Percentiles rank a stretch among this genome's conserved stretches.
Conservation (phyloP, 1,140 invertebrate species). For the Chrysomallon squamiferum region DNA sequence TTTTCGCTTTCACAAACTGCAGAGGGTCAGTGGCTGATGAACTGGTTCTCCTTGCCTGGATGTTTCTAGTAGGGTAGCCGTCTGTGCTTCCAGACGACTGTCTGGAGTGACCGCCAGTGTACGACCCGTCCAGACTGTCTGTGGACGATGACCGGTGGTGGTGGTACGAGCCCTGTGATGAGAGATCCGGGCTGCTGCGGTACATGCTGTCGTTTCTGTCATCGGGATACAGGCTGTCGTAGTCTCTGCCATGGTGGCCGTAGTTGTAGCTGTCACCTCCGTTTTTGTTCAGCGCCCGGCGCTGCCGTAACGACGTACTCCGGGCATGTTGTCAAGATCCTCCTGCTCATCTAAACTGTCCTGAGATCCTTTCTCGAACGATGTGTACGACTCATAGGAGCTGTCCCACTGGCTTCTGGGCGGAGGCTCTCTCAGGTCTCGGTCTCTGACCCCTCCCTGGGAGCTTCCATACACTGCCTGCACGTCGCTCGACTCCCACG, state of each 20-base stretch:
- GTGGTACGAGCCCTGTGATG: constrained; percentile 18
- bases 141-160: constrained; percentile 51
- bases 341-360: constrained; percentile 48
- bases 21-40: constrained; percentile 72
- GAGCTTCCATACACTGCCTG: constrained; percentile 35
- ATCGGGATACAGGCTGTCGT: constrained; percentile 15
- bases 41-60: constrained; percentile 16
- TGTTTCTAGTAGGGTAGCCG: constrained; percentile 65
- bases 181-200: constrained; percentile 46
- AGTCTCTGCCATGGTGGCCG: neutral
- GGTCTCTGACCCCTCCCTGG: constrained; percentile 10
- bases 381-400: constrained; percentile 51
- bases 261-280: constrained; percentile 4
- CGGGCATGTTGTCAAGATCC: constrained; percentile 26
- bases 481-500: constrained; percentile 27
- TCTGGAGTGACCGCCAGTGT: constrained; percentile 56
- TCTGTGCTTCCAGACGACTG: constrained; percentile 56
- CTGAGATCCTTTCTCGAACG: constrained; percentile 42
- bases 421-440: constrained; percentile 8
- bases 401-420: constrained; percentile 40
- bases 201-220: constrained; percentile 34
- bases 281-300: constrained; percentile 31
- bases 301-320: constrained; percentile 38
- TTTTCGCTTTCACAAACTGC: constrained; percentile 78
- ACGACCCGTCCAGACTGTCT: constrained; percentile 49